phyloP scores from a whole-genome alignment of 2,113 vertebrate species.

The Lonchura striata region DNA sequence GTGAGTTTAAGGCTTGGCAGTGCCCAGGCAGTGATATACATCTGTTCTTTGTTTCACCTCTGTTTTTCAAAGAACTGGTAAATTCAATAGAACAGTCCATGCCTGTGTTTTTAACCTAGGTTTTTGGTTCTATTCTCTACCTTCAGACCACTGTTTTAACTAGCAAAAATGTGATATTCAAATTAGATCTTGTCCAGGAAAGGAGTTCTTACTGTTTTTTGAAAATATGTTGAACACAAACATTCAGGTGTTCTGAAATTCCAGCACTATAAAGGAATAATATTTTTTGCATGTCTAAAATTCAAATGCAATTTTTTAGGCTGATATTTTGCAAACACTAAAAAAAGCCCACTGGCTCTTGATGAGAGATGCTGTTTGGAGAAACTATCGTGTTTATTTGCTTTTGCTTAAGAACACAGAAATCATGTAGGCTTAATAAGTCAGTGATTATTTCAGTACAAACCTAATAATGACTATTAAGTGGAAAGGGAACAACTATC shows the following conservation, averaged over 20 bases:
- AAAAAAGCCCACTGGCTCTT: neutral
- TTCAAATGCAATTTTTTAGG: neutral
- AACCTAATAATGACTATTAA: neutral
- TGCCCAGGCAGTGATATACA: neutral
- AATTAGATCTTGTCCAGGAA: neutral
- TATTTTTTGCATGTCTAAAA: neutral
- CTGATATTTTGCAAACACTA: neutral
- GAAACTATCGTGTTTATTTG: neutral
- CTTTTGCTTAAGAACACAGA: neutral
- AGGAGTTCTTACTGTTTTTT: neutral
- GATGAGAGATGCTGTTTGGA: neutral
- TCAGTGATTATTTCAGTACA: neutral
- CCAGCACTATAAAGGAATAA: neutral
- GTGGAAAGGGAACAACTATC: neutral
- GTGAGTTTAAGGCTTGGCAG: neutral
- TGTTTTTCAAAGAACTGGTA: neutral
- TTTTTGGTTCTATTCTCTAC: neutral
- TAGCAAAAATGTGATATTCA: neutral
- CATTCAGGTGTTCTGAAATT: neutral
- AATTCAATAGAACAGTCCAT: neutral
- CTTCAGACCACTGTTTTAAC: neutral
- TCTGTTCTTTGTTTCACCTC: neutral
- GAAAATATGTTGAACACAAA: neutral
- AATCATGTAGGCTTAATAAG: neutral
- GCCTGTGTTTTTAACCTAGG: neutral